Evolutionary conservation across 2,888 invertebrate genomes (phyloP).

Genomic region (Hololepta plana): DNA sequence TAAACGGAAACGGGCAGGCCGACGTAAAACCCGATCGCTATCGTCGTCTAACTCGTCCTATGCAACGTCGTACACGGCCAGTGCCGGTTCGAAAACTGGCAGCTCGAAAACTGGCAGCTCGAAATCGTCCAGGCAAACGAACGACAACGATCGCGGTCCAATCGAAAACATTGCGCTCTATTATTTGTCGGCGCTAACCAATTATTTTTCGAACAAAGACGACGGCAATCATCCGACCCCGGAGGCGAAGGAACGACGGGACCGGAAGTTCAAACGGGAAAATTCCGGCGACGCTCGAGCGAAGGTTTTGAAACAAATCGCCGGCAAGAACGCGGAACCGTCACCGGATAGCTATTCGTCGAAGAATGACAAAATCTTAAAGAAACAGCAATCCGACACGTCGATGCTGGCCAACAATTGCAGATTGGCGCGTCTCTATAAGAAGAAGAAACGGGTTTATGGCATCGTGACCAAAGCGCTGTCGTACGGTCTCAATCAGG

Average conservation of each 20-base stretch:
- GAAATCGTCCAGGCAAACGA: background rate
- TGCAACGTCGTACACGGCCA: too few relatives aligned
- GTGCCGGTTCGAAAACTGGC: background rate
- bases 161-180: conserved; percentile 13
- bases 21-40: too few relatives aligned
- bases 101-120: background rate
- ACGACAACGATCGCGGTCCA: conserved; percentile 6
- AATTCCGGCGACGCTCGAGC: background rate
- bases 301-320: background rate
- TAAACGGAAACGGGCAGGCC: too few relatives aligned
- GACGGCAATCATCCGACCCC: conserved; percentile 2
- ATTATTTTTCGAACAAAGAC: too few relatives aligned
- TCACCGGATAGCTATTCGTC: conserved; percentile 5
- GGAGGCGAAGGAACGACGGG: background rate
- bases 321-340: background rate
- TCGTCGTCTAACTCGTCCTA: too few relatives aligned
- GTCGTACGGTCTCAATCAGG: conserved; percentile 12
- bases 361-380: background rate
- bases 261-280: too few relatives aligned
- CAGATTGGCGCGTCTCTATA: conserved; percentile 1
- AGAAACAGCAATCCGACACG: conserved; percentile 1
- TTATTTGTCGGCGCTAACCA: conserved; percentile 11
- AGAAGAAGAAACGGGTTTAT: conserved; percentile 7
- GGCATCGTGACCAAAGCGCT: conserved; percentile 12
- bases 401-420: background rate